Evolutionary conservation across 2,797 vertebrate genomes (phyloP), one percentile per base, ranked within the genome.

Genomic region (Discoglossus pictus): DNA sequence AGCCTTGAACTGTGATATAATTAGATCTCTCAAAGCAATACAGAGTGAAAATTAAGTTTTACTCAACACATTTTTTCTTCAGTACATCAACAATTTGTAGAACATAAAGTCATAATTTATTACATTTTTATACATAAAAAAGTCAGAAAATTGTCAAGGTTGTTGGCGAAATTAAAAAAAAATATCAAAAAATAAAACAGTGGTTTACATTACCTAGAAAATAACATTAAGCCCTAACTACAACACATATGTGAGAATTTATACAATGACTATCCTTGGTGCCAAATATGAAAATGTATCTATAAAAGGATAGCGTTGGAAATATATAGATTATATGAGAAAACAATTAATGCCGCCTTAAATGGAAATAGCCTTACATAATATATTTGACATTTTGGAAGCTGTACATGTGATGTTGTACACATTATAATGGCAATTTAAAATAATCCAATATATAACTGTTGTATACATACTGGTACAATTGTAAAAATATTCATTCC

Each of bases 11-110:
- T 84, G 72, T 80, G 78, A 82, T 70, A 76, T 80, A 78, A 61
- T 75, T 75, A 72, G 43, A 80, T 62, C 82, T 70, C 84, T 85
- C 68, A 86, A 88, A 90, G 89, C 87, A 90, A 90, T 89, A 89
- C 80, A 78, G 68, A 85, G 50, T 58, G 72, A 75, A 77, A 62
- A 64, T 40, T 50, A 50, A 20, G 48, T 47, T 43, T 65, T 63
- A 39, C 43, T 55, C 25, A 60, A 40, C 48, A 15, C 39, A 16
- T 5, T 10, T 16, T 15, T 23, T 65, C 46, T 46, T 11, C 17
- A 55, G 20, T 36, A 27, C 13, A 47, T 6, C 10, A 46, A 40
- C 3, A 10, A 27, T 58, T 20, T 27, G 16, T 1, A 40, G 7
- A 39, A 4, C 16, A 18, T 46, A 23, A 39, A n/a, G 17, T 55